Conservation (phyloP, 2,888 invertebrate genomes). For the Diabrotica balteata region DNA sequence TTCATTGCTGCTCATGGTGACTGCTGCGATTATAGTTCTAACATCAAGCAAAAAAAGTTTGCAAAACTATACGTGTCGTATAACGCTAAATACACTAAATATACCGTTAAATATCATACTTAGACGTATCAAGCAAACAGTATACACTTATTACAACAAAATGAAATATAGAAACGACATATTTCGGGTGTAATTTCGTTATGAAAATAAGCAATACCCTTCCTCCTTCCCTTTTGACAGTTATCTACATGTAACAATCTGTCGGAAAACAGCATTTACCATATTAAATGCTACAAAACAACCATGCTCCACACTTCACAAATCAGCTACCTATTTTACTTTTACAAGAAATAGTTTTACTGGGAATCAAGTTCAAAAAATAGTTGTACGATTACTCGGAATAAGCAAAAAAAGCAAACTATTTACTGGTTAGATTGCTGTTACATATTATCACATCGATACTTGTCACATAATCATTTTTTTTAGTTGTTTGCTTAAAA, state of each 20-base stretch:
- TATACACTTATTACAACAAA: too few relatives aligned
- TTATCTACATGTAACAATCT: slow-evolving; percentile 44
- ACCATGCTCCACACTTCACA: slow-evolving; percentile 60
- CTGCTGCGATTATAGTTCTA: too few relatives aligned
- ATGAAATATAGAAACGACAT: slow-evolving; percentile 42
- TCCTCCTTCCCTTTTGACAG: slow-evolving; percentile 60
- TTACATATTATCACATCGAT: neutral
- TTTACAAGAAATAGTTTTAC: slow-evolving; percentile 31
- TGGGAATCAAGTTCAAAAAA: slow-evolving; percentile 24
- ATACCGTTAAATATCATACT: too few relatives aligned
- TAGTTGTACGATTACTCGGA: slow-evolving; percentile 4
- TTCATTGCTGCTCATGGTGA: too few relatives aligned
- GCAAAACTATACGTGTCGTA: too few relatives aligned
- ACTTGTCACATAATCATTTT: too few relatives aligned
- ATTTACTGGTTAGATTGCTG: slow-evolving; percentile 15
- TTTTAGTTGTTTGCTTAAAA: too few relatives aligned
- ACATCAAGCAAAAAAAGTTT: neutral
- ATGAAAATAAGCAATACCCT: slow-evolving; percentile 47
- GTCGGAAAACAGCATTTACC: slow-evolving; percentile 59
- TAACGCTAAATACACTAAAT: too few relatives aligned
- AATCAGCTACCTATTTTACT: slow-evolving; percentile 47
- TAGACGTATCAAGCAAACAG: too few relatives aligned
- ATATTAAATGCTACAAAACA: slow-evolving; percentile 55
- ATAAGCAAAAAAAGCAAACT: slow-evolving; percentile 18
- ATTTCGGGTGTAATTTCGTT: neutral